Base-by-base conservation (phyloP, 2,113 vertebrate species). In the Gallinago media region DNA sequence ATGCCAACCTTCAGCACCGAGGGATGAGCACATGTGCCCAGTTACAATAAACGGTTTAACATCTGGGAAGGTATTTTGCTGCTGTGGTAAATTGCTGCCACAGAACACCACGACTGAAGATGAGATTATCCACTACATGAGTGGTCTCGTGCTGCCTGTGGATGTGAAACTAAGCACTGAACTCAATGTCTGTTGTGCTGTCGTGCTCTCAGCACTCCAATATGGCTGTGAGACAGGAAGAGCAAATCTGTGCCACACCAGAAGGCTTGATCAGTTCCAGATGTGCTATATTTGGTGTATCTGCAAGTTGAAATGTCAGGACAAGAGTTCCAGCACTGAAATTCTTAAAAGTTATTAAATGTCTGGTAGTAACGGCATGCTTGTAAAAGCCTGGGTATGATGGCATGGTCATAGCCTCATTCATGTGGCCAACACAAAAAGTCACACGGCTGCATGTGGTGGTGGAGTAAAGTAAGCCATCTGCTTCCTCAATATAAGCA, bases 211-310 rank as follows among this genome's bases (percentile, higher is more conserved):
- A 56, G 61, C 74, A 17, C 89, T 89, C 49, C 88, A 82, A 1
- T 23, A 11, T 82, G 85, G 78, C 78, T 85, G 61, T 85, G 81
- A 82, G 90, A 72, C 1, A 3, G 85, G 49, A 94, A 85, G 26
- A 56, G 85, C 85, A 92, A 89, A 93, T 90, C 78, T 95, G 3
- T 94, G 90, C 82, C 94, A 72, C 92, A 89, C 78, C 62, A 94
- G 85, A 79, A 79, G 71, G 38, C 58, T 94, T 8, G 0, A 85
- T 93, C 71, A 27, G 52, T 94, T 96, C 96, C 95, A 96, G 73
- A 95, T 97, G 90, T 94, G 78, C 78, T 90, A 2, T 72, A 50
- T 91, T 92, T 89, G 61, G 56, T 71, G 27, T 87, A 83, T 93
- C 62, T 95, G 94, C 74, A 92, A 90, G 82, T 93, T 10, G 19